Evolutionary conservation across 2,888 invertebrate species (phyloP).

Genomic region (Epinotia brunnichana): DNA sequence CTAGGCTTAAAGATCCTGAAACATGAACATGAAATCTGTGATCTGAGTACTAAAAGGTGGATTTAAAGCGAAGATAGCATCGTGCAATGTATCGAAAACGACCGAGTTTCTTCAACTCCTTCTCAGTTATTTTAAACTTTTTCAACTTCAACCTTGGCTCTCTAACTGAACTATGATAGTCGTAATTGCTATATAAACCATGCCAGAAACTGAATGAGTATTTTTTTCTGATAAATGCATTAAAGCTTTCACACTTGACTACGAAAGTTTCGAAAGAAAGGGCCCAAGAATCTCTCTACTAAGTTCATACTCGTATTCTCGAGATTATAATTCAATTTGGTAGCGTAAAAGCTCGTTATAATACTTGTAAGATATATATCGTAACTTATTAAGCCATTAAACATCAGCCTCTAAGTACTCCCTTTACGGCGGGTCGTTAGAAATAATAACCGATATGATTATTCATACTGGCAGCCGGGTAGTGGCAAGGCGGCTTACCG

Average conservation of each 20-base stretch:
- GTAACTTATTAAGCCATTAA: conserved; percentile 9
- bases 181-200: too few relatives aligned
- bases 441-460: conserved; percentile 57
- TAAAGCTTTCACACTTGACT: too few relatives aligned
- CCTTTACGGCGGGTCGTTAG: conserved; percentile 54
- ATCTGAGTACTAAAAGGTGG: too few relatives aligned
- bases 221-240: too few relatives aligned
- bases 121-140: not conserved
- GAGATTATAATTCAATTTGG: too few relatives aligned
- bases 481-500: conserved; percentile 26
- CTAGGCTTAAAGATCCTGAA: too few relatives aligned
- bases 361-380: not conserved
- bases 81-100: not conserved
- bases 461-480: conserved; percentile 51
- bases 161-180: not conserved
- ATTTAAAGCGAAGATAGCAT: not conserved
- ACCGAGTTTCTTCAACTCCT: not conserved
- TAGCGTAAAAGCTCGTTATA: not conserved
- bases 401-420: conserved; percentile 46
- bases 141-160: not conserved
- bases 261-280: too few relatives aligned
- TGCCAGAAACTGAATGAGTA: too few relatives aligned
- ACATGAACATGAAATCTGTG: too few relatives aligned
- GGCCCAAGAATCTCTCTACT: too few relatives aligned
- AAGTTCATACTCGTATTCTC: too few relatives aligned